A percentile compares a stretch with the other conserved stretches of the same genome.
These are phyloP conservation scores for Ochotona curzoniae DNA, from an alignment of 2,113 vertebrate species.

Conservation along the genomic window DNA sequence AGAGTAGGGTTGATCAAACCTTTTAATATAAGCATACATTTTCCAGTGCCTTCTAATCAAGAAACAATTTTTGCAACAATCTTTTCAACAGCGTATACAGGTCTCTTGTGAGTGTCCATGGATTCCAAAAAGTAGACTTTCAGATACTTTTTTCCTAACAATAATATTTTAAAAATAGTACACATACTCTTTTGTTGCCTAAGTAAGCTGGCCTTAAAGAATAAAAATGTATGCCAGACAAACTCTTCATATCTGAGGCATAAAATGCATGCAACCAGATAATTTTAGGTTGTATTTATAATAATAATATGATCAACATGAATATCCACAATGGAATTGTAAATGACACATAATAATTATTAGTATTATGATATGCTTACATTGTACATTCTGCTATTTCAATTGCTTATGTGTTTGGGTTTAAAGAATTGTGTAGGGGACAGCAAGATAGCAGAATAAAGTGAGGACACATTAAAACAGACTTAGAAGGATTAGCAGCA, in stretches of 20 bases:
- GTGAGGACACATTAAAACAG: not conserved
- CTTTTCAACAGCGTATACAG: not conserved
- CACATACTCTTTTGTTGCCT: not conserved
- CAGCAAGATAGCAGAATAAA: not conserved
- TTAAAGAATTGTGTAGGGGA: constrained; percentile 20
- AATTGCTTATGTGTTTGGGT: not conserved
- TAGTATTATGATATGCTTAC: not conserved
- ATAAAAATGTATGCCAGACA: not conserved
- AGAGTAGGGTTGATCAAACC: not conserved
- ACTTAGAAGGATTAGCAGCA: not conserved
- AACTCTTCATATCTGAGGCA: not conserved
- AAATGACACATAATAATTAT: not conserved
- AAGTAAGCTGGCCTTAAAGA: not conserved
- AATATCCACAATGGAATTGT: not conserved
- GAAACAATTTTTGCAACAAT: not conserved
- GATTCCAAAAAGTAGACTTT: not conserved
- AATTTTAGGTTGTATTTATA: not conserved
- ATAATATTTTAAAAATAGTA: not conserved
- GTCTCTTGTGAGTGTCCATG: not conserved
- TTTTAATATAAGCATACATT: not conserved
- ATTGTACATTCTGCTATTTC: not conserved
- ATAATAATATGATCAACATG: too few species aligned
- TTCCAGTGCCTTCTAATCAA: not conserved
- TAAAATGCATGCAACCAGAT: not conserved
- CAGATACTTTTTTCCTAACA: not conserved